Evolutionary conservation across 2,113 vertebrate genomes (phyloP).

Genomic region (Tachuris rubrigastra): DNA sequence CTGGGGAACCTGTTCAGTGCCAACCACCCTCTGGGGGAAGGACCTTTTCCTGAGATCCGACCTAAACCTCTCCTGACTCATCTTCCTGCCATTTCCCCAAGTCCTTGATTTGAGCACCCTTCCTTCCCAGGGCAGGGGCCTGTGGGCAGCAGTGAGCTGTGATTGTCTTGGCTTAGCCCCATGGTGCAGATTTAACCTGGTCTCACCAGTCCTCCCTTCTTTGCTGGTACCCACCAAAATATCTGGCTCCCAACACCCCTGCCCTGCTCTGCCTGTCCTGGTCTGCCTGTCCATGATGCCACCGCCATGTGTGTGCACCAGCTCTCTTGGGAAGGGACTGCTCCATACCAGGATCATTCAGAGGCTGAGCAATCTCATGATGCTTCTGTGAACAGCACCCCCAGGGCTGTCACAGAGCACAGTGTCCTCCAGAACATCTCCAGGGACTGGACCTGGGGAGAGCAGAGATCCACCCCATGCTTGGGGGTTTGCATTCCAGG

Average conservation of each 20-base stretch:
- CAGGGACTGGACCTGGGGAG: rapidly evolving
- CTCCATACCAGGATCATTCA: rapidly evolving
- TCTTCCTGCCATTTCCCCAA: neutral
- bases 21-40: neutral
- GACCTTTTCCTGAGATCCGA: neutral
- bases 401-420: neutral
- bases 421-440: neutral
- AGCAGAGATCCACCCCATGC: rapidly evolving
- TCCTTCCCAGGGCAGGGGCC: neutral
- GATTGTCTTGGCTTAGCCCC: neutral
- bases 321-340: neutral
- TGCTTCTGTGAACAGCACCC: neutral
- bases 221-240: neutral
- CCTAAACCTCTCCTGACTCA: neutral
- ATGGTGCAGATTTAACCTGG: rapidly evolving
- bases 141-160: neutral
- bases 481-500: neutral
- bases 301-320: rapidly evolving
- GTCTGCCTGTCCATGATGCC: neutral
- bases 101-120: neutral
- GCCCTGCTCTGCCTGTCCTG: neutral
- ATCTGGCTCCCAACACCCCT: rapidly evolving
- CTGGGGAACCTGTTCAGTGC: neutral
- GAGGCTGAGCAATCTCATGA: rapidly evolving
- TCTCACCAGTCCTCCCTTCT: rapidly evolving